A percentile compares a stretch with the other conserved stretches of the same genome.
Evolutionary conservation across 2,888 invertebrate genomes (phyloP).

Genomic region (Notodonta dromedarius): DNA sequence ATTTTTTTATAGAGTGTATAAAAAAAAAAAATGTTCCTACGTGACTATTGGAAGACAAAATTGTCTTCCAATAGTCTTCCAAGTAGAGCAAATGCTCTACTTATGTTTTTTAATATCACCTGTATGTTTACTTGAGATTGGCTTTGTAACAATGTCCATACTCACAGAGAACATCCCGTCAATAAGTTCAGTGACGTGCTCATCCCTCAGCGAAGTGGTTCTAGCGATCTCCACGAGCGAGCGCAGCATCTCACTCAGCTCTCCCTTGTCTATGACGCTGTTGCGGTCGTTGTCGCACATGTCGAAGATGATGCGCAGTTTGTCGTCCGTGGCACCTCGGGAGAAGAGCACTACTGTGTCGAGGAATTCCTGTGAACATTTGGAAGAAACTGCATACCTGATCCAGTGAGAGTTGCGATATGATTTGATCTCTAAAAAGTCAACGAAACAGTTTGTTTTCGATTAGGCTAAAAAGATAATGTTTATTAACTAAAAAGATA

Average conservation of each 20-base stretch:
- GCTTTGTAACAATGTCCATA: constrained; percentile 11
- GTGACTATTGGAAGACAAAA: too few relatives aligned
- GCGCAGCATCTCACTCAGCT: constrained; percentile 96
- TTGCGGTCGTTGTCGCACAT: constrained; percentile 98
- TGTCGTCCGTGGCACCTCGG: constrained; percentile 96
- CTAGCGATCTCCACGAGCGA: constrained; percentile 97
- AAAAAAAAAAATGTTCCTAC: too few relatives aligned
- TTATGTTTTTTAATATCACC: too few relatives aligned
- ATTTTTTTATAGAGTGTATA: too few relatives aligned
- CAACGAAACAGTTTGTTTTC: background rate
- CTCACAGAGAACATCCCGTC: constrained; percentile 95
- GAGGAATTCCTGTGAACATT: constrained; percentile 90
- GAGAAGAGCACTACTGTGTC: constrained; percentile 97
- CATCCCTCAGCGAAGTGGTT: constrained; percentile 94
- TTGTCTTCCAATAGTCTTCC: too few relatives aligned
- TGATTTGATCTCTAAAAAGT: background rate
- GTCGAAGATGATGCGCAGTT: constrained; percentile 96
- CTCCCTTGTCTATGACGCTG: constrained; percentile 96
- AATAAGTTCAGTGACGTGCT: constrained; percentile 95
- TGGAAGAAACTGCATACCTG: background rate
- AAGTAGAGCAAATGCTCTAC: too few relatives aligned
- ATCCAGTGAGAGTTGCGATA: background rate
- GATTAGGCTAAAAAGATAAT: background rate
- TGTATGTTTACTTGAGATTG: too few relatives aligned
- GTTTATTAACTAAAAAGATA: too few relatives aligned